A percentile compares a stretch with the other conserved stretches of the same genome.
These are phyloP conservation scores for Cydia amplana DNA, from an alignment of 1,140 invertebrate species.

Conservation along the genomic window DNA sequence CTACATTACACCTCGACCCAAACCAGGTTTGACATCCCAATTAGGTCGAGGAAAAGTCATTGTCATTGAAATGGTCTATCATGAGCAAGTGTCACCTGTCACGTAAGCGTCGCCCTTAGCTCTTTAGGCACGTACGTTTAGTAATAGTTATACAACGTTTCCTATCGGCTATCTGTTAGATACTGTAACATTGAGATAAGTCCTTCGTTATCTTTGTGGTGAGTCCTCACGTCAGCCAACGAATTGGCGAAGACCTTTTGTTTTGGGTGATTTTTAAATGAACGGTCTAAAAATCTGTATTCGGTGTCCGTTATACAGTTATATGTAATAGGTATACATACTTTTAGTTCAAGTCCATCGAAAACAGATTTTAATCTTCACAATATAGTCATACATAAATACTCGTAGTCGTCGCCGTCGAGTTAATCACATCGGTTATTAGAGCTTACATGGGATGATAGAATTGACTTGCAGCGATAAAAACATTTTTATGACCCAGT, in stretches of 20 bases:
- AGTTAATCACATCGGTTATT: too few species aligned
- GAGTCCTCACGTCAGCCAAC: background rate
- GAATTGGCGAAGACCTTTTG: background rate
- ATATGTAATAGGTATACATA: too few species aligned
- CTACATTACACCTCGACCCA: background rate
- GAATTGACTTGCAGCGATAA: too few species aligned
- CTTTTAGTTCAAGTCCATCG: too few species aligned
- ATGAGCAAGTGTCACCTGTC: constrained; percentile 18
- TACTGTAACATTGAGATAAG: constrained; percentile 20
- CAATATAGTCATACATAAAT: too few species aligned
- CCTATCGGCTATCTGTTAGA: constrained; percentile 12
- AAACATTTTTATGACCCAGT: too few species aligned
- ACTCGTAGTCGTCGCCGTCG: too few species aligned
- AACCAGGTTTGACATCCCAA: background rate
- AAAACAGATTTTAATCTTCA: too few species aligned
- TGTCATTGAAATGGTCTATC: background rate
- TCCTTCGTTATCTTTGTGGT: constrained; percentile 5
- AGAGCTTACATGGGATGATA: too few species aligned
- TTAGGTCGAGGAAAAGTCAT: constrained; percentile 27
- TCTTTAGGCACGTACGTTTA: background rate
- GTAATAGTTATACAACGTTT: constrained; percentile 27
- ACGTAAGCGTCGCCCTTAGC: constrained; percentile 26
- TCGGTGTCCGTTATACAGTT: too few species aligned
- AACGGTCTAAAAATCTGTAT: too few species aligned
- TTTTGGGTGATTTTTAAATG: background rate